These are phyloP conservation scores for Cryptomyrus ogoouensis DNA, from an alignment of 2,113 vertebrate species.

Conservation along the genomic window DNA sequence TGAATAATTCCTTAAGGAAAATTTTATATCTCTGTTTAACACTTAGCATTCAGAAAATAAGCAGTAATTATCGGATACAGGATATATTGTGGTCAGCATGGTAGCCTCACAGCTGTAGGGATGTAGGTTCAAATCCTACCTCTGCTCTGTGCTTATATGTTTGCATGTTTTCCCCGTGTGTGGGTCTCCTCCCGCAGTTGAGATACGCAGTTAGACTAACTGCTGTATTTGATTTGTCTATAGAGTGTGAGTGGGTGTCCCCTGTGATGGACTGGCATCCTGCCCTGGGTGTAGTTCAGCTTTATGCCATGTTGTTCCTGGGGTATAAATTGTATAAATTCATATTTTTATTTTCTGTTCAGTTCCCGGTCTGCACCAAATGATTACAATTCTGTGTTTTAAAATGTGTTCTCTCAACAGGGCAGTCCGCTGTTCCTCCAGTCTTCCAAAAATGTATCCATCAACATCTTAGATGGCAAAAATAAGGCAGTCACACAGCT, in stretches of 20 bases:
- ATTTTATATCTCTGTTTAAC: neutral
- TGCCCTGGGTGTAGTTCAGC: neutral
- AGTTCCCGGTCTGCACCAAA: neutral
- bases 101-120: neutral
- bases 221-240: neutral
- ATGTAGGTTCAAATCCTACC: neutral
- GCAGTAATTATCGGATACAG: neutral
- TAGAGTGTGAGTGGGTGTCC: neutral
- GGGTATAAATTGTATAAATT: neutral
- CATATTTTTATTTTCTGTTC: neutral
- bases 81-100: neutral
- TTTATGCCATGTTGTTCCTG: neutral
- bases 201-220: neutral
- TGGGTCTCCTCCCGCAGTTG: neutral
- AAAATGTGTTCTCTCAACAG: conserved; percentile 53
- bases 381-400: neutral
- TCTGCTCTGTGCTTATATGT: neutral
- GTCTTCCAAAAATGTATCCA: conserved; percentile 92
- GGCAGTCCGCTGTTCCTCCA: conserved; percentile 91
- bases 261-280: neutral
- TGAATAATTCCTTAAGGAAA: neutral
- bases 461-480: conserved; percentile 88
- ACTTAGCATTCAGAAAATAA: neutral
- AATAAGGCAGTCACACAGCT: conserved; percentile 88
- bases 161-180: neutral